These are phyloP conservation scores for Pipa parva DNA, from an alignment of 2,113 vertebrate genomes.

Conservation along the genomic window DNA sequence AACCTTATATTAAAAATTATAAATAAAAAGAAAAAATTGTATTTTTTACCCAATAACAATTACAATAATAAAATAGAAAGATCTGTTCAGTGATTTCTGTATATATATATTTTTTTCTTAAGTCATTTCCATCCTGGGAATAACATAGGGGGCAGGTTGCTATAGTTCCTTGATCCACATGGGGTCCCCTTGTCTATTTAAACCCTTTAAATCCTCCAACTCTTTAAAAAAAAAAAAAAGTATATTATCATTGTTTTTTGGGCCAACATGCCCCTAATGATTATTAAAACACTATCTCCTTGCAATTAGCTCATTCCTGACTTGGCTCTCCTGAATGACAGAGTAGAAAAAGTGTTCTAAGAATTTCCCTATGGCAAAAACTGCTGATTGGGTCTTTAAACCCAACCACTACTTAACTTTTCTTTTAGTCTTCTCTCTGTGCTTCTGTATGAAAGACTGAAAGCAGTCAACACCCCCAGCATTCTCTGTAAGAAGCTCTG, in stretches of 20 bases:
- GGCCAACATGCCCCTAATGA: slow-evolving; percentile 76
- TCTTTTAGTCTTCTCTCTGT: slow-evolving; percentile 45
- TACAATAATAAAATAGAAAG: too few relatives aligned
- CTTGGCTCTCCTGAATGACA: slow-evolving; percentile 64
- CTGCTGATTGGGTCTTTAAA: slow-evolving; percentile 77
- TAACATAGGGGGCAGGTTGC: slow-evolving; percentile 82
- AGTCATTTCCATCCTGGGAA: slow-evolving; percentile 76
- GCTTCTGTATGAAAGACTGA: slow-evolving; percentile 60
- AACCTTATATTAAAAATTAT: too few relatives aligned
- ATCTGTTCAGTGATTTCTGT: too few relatives aligned
- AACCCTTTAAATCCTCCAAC: slow-evolving; percentile 68
- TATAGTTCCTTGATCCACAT: slow-evolving; percentile 80
- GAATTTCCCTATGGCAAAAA: slow-evolving; percentile 79
- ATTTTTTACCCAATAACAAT: too few relatives aligned
- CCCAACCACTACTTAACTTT: slow-evolving; percentile 63
- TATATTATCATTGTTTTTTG: slow-evolving; percentile 75
- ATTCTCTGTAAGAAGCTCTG: slow-evolving; percentile 29
- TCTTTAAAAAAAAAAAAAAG: slow-evolving; percentile 59
- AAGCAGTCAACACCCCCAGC: slow-evolving; percentile 50
- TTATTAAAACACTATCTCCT: slow-evolving; percentile 78
- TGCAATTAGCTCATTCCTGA: slow-evolving; percentile 70
- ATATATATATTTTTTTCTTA: slow-evolving; percentile 77
- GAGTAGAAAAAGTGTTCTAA: slow-evolving; percentile 61
- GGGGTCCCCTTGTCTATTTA: slow-evolving; percentile 80
- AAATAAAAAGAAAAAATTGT: too few relatives aligned